A percentile compares a stretch with the other conserved stretches of the same genome.
phyloP scores from a whole-genome alignment of 2,888 invertebrate genomes.

The Scaptomyza cyrtandrae region DNA sequence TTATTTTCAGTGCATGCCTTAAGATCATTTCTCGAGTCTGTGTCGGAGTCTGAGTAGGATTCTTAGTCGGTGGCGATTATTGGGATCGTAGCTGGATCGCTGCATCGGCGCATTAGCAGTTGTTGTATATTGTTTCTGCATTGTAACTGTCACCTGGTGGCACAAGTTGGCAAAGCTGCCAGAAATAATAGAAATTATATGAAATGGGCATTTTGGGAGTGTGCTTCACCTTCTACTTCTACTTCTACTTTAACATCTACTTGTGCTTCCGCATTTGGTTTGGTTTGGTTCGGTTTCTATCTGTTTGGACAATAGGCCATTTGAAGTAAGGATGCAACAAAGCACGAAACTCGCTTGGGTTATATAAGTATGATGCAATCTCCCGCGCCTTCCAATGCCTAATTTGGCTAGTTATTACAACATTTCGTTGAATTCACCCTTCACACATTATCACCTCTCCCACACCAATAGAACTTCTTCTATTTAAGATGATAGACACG shows the following conservation, averaged over 20 bases:
- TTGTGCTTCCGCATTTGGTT: conserved; percentile 72
- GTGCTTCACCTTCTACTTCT: conserved; percentile 39
- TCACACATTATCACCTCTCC: conserved; percentile 57
- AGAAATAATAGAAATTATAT: conserved; percentile 78
- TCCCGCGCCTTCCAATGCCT: conserved; percentile 47
- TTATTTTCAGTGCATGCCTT: conserved; percentile 31
- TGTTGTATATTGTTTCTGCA: conserved; percentile 75
- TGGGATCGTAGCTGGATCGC: conserved; percentile 39
- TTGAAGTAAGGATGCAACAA: conserved; percentile 26
- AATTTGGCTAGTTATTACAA: conserved; percentile 69
- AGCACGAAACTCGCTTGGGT: conserved; percentile 17
- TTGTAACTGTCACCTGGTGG: conserved; percentile 77
- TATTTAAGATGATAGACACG: conserved; percentile 68
- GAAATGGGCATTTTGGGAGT: conserved; percentile 77
- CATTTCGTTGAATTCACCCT: conserved; percentile 45
- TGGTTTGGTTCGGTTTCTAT: conserved; percentile 10
- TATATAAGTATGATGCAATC: conserved; percentile 49
- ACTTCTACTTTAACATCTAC: conserved; percentile 59
- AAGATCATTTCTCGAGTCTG: conserved; percentile 17
- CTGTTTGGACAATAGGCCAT: conserved; percentile 68
- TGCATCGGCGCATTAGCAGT: conserved; percentile 48
- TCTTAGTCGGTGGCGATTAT: conserved; percentile 49
- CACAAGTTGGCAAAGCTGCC: conserved; percentile 70
- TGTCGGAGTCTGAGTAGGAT: conserved; percentile 10
- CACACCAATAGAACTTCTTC: conserved; percentile 32